These are phyloP conservation scores for Lampris incognitus DNA, from an alignment of 2,113 vertebrate species.

Conservation along the genomic window DNA sequence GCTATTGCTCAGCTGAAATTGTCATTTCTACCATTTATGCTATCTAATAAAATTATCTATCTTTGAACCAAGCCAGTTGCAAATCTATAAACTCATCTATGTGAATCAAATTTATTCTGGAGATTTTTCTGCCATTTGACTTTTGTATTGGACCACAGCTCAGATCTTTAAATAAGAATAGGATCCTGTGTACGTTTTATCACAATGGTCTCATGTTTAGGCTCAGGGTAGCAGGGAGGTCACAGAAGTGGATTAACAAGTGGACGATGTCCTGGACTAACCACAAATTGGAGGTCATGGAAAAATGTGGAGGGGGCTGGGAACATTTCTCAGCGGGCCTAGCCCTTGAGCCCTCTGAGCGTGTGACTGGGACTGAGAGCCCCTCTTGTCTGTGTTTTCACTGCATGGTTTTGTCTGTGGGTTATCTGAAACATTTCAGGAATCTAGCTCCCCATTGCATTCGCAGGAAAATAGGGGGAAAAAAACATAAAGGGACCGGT, in stretches of 20 bases:
- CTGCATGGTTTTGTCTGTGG: conserved; percentile 81
- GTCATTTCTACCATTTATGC: too few species aligned
- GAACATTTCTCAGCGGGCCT: conserved; percentile 34
- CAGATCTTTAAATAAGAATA: too few species aligned
- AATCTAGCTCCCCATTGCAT: conserved; percentile 68
- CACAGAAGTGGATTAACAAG: conserved; percentile 41
- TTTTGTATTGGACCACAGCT: too few species aligned
- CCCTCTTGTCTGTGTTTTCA: conserved; percentile 80
- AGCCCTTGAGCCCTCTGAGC: conserved; percentile 64
- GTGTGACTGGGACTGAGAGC: conserved; percentile 70
- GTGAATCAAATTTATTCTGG: too few species aligned
- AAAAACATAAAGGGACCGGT: conserved; percentile 18
- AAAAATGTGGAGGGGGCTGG: conserved; percentile 58
- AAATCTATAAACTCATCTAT: too few species aligned
- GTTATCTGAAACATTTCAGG: conserved; percentile 81
- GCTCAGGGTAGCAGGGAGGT: neutral
- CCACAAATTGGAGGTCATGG: conserved; percentile 34
- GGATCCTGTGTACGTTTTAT: neutral
- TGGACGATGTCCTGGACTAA: conserved; percentile 9
- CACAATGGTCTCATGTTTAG: neutral
- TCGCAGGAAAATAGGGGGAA: conserved; percentile 44
- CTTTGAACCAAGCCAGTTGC: neutral
- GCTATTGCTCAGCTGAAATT: too few species aligned
- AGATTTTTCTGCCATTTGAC: too few species aligned
- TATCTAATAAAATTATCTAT: too few species aligned